Base-by-base conservation (phyloP, 2,888 invertebrate genomes). In the Troides helena region DNA sequence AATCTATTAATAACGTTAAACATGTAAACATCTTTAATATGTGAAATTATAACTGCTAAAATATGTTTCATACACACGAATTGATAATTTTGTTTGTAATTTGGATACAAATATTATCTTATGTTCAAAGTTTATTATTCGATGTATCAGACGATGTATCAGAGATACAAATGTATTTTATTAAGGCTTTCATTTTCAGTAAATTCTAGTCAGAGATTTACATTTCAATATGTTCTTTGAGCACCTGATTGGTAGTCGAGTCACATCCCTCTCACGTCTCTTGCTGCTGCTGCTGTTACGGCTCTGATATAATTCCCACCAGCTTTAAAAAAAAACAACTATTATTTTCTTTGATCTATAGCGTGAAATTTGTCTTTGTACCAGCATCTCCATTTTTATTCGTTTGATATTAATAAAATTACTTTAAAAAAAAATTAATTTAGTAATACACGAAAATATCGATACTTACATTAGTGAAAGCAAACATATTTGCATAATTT, bases 201-300 rank as follows among this genome's bases (percentile, higher is more conserved):
- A 62, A 56, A 62, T 36, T 67, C 61, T 25, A 39, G 23, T 65
- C 43, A 71, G 74, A 80, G 82, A 83, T 84, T 81, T 82, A 81
- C 77, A 77, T 84, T 80, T 84, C 81, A 83, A 85, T 84, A 84
- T 82, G 80, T 78, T 75, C 74, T 78, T 75, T 75, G 76, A 74
- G 71, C 68, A 68, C 68, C 77, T 80, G 79, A 80, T 85, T 82
- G 76, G 73, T 74, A 87, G 80, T 84, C 82, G 62, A 73, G 83
- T 84, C 88, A 89, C 89, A 88, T 86, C 75, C 56, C 70, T 74
- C 74, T 79, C 78, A 77, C 80, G 80, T 80, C 80, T 81, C 79
- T 82, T 81, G 79, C 81, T 62, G 69, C 70, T 76, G 75, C 70
- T 77, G 77, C 75, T 78, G 14, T 46, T 30, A 30, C 1, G 46